Conservation (phyloP, 2,113 vertebrate species). For the Eclectus roratus region DNA sequence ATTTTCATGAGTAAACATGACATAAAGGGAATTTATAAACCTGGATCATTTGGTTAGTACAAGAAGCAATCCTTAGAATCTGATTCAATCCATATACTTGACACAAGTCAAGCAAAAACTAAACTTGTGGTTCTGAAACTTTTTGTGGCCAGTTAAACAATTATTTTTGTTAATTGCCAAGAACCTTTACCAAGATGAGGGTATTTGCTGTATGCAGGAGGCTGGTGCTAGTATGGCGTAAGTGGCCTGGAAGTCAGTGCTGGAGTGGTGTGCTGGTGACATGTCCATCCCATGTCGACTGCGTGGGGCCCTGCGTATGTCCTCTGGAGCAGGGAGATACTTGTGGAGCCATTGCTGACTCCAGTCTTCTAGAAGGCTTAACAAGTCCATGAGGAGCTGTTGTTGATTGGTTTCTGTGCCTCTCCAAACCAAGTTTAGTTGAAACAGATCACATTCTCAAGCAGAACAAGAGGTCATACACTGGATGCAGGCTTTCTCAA, state of each 20-base stretch:
- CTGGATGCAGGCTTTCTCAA: neutral
- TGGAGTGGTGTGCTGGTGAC: neutral
- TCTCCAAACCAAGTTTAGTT: neutral
- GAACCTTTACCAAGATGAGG: neutral
- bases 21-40: neutral
- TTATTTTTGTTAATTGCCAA: neutral
- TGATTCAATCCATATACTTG: neutral
- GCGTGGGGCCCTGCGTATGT: neutral
- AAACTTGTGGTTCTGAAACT: rapidly evolving
- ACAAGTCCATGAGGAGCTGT: neutral
- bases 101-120: neutral
- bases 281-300: neutral
- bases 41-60: neutral
- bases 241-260: neutral
- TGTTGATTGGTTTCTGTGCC: neutral
- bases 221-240: neutral
- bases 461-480: neutral
- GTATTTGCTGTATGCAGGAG: neutral
- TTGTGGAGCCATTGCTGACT: neutral
- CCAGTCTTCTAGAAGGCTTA: neutral
- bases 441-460: neutral
- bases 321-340: neutral
- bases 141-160: neutral
- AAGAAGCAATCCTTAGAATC: neutral
- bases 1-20: neutral